Percentiles rank a stretch among this genome's conserved stretches.
phyloP scores from a whole-genome alignment of 2,113 vertebrate species.

The Micromys minutus region DNA sequence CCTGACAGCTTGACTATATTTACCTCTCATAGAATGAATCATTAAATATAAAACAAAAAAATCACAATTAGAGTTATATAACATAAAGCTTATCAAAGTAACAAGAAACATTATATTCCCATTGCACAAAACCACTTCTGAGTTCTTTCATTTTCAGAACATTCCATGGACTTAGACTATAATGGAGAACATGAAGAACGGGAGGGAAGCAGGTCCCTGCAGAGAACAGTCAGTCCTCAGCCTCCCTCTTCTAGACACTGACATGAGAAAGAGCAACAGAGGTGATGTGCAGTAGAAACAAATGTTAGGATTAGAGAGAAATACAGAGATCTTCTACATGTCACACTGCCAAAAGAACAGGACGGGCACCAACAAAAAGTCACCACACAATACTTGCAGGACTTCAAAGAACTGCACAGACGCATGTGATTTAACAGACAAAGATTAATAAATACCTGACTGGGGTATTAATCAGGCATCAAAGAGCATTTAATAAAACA shows the following conservation, averaged over 20 bases:
- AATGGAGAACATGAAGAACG: background rate
- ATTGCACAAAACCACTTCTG: background rate
- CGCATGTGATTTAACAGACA: conserved; percentile 61
- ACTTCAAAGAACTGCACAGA: conserved; percentile 3
- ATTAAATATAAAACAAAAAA: conserved; percentile 5
- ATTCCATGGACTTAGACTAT: background rate
- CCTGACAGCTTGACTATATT: background rate
- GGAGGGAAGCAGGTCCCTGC: background rate
- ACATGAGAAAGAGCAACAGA: background rate
- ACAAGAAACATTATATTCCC: background rate
- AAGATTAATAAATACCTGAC: conserved; percentile 58
- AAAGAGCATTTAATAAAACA: conserved; percentile 69
- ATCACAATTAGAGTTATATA: background rate
- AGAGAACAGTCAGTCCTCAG: conserved; percentile 11
- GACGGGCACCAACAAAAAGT: conserved; percentile 2
- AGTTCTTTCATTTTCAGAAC: background rate
- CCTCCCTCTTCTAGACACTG: background rate
- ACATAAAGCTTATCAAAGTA: background rate
- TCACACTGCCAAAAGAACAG: background rate
- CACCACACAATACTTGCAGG: conserved; percentile 15
- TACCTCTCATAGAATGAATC: background rate
- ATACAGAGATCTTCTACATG: background rate
- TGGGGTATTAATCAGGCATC: conserved; percentile 62
- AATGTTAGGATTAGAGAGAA: background rate
- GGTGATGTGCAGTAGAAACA: background rate